These are phyloP conservation scores for Terrapene triunguis DNA, from an alignment of 2,113 vertebrate genomes.

Conservation along the genomic window DNA sequence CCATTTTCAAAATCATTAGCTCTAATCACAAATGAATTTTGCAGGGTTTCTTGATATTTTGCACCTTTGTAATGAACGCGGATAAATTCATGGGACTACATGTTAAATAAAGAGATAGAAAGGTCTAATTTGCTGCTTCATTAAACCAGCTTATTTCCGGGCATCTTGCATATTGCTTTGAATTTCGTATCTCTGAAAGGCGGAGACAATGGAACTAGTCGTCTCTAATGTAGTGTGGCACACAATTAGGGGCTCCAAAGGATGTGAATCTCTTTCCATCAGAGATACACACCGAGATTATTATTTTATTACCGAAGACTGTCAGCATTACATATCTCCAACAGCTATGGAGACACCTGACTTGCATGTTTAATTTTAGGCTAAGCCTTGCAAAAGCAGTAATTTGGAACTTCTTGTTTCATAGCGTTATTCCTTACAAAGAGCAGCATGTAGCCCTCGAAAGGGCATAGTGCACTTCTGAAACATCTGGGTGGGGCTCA, in stretches of 20 bases:
- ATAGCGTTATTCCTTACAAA: neutral
- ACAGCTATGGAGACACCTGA: constrained; percentile 66
- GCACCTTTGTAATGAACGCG: constrained; percentile 78
- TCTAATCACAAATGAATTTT: constrained; percentile 80
- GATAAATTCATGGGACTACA: constrained; percentile 79
- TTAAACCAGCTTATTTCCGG: constrained; percentile 82
- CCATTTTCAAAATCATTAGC: constrained; percentile 79
- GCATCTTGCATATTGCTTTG: constrained; percentile 75
- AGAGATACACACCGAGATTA: constrained; percentile 75
- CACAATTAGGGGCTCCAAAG: constrained; percentile 81
- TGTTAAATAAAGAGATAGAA: constrained; percentile 87
- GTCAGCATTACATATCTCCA: constrained; percentile 69
- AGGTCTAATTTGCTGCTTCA: constrained; percentile 86
- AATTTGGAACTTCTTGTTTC: constrained; percentile 8
- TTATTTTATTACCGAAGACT: constrained; percentile 81
- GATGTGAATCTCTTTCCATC: constrained; percentile 81
- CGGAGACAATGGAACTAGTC: constrained; percentile 75
- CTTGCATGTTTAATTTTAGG: constrained; percentile 61
- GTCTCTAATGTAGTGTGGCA: constrained; percentile 80
- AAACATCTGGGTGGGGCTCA: neutral
- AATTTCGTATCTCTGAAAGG: constrained; percentile 77
- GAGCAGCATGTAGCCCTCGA: neutral
- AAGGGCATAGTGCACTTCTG: neutral
- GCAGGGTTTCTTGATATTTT: constrained; percentile 74
- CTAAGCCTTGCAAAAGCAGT: neutral